These are phyloP conservation scores for Cryptops parisi DNA, from an alignment of 2,888 invertebrate genomes.

Conservation along the genomic window DNA sequence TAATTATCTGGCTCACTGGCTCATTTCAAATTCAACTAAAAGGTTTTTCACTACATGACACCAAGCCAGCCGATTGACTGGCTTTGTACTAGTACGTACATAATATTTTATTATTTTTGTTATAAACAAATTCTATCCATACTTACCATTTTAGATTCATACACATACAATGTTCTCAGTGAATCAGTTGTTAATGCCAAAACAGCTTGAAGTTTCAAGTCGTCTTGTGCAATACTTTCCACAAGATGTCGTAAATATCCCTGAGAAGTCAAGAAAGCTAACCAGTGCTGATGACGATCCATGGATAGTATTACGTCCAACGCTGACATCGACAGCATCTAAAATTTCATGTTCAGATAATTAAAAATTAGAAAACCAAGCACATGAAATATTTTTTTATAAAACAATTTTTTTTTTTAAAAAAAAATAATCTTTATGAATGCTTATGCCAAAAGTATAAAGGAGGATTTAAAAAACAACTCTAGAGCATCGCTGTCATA, in stretches of 20 bases:
- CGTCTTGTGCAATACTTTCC: constrained; percentile 60
- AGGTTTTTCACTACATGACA: too few relatives aligned
- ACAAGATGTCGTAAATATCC: constrained; percentile 65
- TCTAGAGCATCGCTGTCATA: too few relatives aligned
- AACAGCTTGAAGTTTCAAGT: constrained; percentile 49
- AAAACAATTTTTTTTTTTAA: not conserved
- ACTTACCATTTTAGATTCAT: constrained; percentile 65
- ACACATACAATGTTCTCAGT: constrained; percentile 62
- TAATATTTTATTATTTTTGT: too few relatives aligned
- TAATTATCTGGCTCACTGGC: too few relatives aligned
- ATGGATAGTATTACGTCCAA: constrained; percentile 62
- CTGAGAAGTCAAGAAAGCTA: constrained; percentile 34
- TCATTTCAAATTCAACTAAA: too few relatives aligned
- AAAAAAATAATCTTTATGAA: not conserved
- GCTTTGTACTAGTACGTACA: too few relatives aligned
- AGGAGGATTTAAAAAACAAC: not conserved
- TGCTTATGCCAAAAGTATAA: too few relatives aligned
- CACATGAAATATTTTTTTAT: not conserved
- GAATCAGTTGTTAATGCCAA: constrained; percentile 41
- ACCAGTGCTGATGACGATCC: constrained; percentile 52
- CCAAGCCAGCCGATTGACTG: too few relatives aligned
- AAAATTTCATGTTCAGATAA: too few relatives aligned
- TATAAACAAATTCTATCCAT: not conserved
- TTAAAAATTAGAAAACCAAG: not conserved
- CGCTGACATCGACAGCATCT: constrained; percentile 68